These are phyloP conservation scores for Bucorvus abyssinicus DNA, from an alignment of 2,797 vertebrate species.

Conservation along the genomic window DNA sequence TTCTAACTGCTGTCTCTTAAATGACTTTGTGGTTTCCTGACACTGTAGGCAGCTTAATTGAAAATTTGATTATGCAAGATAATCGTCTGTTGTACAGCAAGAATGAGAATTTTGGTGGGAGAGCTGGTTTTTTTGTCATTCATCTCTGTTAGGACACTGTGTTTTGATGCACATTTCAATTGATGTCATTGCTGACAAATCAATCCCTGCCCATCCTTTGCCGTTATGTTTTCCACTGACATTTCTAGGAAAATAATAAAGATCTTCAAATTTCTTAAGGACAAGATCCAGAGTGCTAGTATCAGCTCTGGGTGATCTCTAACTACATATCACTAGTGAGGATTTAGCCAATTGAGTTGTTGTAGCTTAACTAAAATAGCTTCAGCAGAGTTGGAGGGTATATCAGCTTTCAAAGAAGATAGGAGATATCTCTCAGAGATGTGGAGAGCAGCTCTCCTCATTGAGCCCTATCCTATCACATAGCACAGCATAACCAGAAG, in stretches of 20 bases:
- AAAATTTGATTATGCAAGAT: slow-evolving; percentile 38
- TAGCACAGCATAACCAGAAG: not conserved
- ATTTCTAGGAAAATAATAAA: slow-evolving; percentile 51
- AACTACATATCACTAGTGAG: slow-evolving; percentile 61
- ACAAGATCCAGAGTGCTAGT: slow-evolving; percentile 35
- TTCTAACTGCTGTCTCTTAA: not conserved
- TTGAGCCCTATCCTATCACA: not conserved
- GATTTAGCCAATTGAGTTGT: slow-evolving; percentile 68
- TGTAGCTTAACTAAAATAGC: slow-evolving; percentile 68
- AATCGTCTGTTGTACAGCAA: slow-evolving; percentile 24
- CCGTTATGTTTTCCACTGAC: slow-evolving; percentile 51
- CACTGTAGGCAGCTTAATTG: slow-evolving; percentile 22
- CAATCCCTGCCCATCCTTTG: slow-evolving; percentile 9
- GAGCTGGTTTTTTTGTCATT: not conserved
- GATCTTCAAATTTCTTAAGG: slow-evolving; percentile 51
- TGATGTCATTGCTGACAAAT: not conserved
- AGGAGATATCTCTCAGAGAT: slow-evolving; percentile 60
- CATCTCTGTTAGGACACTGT: not conserved
- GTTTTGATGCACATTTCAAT: slow-evolving; percentile 24
- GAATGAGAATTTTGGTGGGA: slow-evolving; percentile 44
- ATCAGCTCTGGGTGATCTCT: slow-evolving; percentile 59
- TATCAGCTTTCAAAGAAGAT: slow-evolving; percentile 64
- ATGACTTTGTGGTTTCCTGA: slow-evolving; percentile 18
- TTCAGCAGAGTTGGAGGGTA: slow-evolving; percentile 59
- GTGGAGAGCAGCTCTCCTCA: slow-evolving; percentile 42